Percentiles rank a stretch among this genome's conserved stretches.
phyloP scores from a whole-genome alignment of 2,113 vertebrate genomes.

The Trinectes maculatus region DNA sequence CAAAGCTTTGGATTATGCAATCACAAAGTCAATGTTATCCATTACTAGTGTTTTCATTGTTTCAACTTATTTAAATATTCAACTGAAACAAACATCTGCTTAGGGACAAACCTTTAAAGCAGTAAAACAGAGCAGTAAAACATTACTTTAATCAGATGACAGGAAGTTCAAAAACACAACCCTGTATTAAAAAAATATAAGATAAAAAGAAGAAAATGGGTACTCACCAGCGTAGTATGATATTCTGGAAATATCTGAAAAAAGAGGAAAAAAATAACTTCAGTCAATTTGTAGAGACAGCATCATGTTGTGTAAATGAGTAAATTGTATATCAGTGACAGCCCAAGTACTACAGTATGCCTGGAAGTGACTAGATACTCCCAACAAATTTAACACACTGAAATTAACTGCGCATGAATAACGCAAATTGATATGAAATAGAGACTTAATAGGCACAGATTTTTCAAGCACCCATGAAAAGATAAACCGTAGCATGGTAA shows the following conservation, averaged over 20 bases:
- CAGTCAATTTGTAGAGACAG: background rate
- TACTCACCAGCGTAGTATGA: slow-evolving; percentile 87
- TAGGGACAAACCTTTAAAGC: too few species aligned
- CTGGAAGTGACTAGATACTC: background rate
- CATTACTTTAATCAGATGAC: background rate
- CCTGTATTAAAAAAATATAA: background rate
- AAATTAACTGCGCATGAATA: background rate
- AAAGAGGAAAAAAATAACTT: slow-evolving; percentile 44
- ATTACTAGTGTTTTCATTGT: too few species aligned
- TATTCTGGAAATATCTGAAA: slow-evolving; percentile 90
- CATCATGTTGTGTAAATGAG: background rate
- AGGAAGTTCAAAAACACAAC: background rate
- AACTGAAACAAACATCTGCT: too few species aligned
- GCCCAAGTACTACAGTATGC: background rate
- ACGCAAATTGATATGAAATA: background rate
- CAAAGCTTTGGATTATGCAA: too few species aligned
- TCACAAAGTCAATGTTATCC: too few species aligned
- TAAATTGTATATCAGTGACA: background rate
- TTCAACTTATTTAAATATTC: too few species aligned
- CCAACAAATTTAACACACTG: background rate
- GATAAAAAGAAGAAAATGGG: background rate
- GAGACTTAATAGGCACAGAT: background rate
- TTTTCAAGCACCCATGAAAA: background rate
- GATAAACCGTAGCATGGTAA: background rate
- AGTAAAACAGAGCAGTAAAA: too few species aligned